Evolutionary conservation across 2,888 invertebrate species (phyloP), one percentile per base, ranked within the genome.

Genomic region (Archaeoteleia sp.): DNA sequence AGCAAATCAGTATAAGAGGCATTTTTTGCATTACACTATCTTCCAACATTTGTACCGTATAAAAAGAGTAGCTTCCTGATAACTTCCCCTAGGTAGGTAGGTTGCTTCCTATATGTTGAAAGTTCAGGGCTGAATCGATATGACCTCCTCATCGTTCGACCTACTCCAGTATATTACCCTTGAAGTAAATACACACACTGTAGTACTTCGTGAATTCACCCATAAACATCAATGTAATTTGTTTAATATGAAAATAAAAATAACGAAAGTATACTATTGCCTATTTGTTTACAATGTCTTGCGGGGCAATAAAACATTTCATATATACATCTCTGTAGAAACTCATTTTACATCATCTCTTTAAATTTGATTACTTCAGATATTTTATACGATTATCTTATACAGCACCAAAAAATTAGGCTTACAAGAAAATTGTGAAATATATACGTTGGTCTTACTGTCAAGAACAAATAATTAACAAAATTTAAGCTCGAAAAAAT

Each of bases 111-210:
- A 60, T 29, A 46, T 60, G 63, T 70, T 73, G 74, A 79, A 82
- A 82, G 83, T 85, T 84, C 84, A 84, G 77, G 84, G 84, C 75
- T 79, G 77, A 82, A 83, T 84, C 84, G 80, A 85, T 85, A 82
- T 75, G 77, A 75, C 80, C 79, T 82, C 80, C 78, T 81, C 77
- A 77, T 71, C 70, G 65, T 69, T 70, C 61, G 46, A 57, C 46
- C 61, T 65, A 55, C 63, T 63, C 63, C 60, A 55, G 63, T 46
- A 30, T 34, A 49, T 65, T 61, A 69, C 65, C 69, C 69, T 69
- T 68, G 54, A 55, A 53, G 55, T 57, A 48, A 46, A 66, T 65
- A 57, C 53, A 58, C 61, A 65, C 40, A 53, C 46, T 29, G 60
- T 46, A 57, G 61, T 37, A 49, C 58, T 66, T 58, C 51, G 42